Evolutionary conservation across 2,113 vertebrate genomes (phyloP), one percentile per base, ranked within the genome.

Genomic region (Oncorhynchus gorbuscha): DNA sequence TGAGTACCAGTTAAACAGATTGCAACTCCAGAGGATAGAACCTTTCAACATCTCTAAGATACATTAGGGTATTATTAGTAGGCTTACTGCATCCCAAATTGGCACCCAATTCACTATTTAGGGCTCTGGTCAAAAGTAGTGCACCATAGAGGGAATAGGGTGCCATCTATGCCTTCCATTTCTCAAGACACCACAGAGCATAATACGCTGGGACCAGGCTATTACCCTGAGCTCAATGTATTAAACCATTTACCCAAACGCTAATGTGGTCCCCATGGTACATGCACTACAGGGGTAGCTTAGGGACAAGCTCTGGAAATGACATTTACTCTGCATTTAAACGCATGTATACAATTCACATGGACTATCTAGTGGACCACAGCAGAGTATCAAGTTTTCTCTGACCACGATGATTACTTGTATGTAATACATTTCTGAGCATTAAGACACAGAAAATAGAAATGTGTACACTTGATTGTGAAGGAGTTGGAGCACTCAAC

Each of bases 11-110:
- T 79, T 83, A 73, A 80, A 83, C 30, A 24, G 5, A 6, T 73
- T 30, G 51, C 72, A 74, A 74, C 30, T 84, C 74, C 74, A 72
- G 74, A 78, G 78, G 80, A 62, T 70, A 77, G 78, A 80, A 24
- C 70, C 51, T 26, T 67, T 69, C 67, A 68, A 77, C 49, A 24
- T 35, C 75, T 48, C 7, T 3, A 71, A 64, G 58, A 76, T 39
- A 51, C 74, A 61, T 68, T 69, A 32, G 24, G 71, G 51, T 62
- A 77, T 80, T 76, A 77, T 35, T 45, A 64, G 16, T 45, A 45
- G 14, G 14, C 51, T 55, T 55, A 45, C 9, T 45, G 39, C 5
- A 5, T 55, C 16, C 51, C 51, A 55, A 55, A 55, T 5, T 22
- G n/a, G 6, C 7, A 24, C n/a, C 5, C 6, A 24, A 62, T 62